These are phyloP conservation scores for Tichodroma muraria DNA, from an alignment of 2,113 vertebrate species.

Conservation along the genomic window DNA sequence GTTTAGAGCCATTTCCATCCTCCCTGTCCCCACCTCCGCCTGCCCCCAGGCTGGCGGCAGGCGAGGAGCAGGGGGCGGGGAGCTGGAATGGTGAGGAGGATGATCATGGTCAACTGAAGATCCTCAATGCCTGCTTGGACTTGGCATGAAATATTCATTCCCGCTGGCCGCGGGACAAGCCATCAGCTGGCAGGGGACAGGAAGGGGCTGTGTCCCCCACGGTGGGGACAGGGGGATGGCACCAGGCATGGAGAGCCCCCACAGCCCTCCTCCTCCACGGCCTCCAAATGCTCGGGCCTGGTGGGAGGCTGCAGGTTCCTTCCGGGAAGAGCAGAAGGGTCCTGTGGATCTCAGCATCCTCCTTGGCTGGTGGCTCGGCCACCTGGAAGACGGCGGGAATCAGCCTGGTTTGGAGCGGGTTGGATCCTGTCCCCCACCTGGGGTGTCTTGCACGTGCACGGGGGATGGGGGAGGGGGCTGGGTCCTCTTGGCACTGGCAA, in stretches of 20 bases:
- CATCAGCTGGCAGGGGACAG: neutral
- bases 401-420: neutral
- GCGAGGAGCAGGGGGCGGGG: accelerated
- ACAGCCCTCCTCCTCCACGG: neutral
- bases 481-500: neutral
- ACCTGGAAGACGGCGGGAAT: neutral
- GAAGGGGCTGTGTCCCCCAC: neutral
- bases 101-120: neutral
- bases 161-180: neutral
- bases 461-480: accelerated
- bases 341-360: conserved; percentile 13
- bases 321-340: conserved; percentile 20
- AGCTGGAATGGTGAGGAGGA: neutral
- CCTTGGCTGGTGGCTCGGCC: neutral
- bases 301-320: neutral
- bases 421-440: neutral
- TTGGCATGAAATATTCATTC: neutral
- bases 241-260: accelerated
- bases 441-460: neutral
- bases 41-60: neutral
- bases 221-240: neutral
- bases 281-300: neutral
- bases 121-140: accelerated
- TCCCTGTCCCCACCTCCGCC: neutral
- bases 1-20: neutral